Percentiles rank a stretch among this genome's conserved stretches.
Evolutionary conservation across 92 coral and sea anemone genomes (phyloP).

Genomic region (Porites divaricata): DNA sequence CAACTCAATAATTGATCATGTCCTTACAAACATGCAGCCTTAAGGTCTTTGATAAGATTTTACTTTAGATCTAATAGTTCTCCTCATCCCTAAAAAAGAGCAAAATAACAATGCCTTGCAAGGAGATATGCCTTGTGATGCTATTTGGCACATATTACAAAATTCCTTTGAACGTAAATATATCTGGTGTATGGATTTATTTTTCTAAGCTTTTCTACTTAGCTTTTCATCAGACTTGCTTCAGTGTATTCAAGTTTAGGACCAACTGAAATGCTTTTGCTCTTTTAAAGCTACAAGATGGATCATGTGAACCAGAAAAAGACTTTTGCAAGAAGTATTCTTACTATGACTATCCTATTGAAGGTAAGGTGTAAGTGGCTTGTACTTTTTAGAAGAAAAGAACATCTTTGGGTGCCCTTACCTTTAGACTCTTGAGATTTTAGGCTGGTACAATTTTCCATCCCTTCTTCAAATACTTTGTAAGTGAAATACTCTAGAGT

Average conservation of each 20-base stretch:
- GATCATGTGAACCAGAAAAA: constrained; percentile 67
- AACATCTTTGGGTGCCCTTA: background rate
- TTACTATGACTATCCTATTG: constrained; percentile 87
- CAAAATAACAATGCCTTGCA: too few relatives aligned
- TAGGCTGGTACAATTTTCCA: background rate
- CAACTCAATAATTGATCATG: background rate
- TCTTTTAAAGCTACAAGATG: constrained; percentile 60
- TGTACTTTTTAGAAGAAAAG: background rate
- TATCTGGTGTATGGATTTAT: background rate
- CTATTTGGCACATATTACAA: background rate
- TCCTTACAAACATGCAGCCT: background rate
- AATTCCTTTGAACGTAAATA: background rate
- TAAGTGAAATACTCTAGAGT: background rate
- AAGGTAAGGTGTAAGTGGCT: constrained; percentile 63
- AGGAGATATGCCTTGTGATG: background rate
- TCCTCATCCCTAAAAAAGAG: too few relatives aligned
- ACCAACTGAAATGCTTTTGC: background rate
- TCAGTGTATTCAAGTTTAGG: background rate
- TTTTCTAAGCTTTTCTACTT: background rate
- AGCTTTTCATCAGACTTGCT: background rate
- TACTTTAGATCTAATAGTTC: too few relatives aligned
- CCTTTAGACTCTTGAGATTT: background rate
- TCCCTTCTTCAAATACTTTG: background rate
- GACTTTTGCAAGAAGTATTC: constrained; percentile 62
- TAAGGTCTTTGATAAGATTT: background rate